Evolutionary conservation across 2,888 invertebrate genomes (phyloP).

Genomic region (Agelastica alni): DNA sequence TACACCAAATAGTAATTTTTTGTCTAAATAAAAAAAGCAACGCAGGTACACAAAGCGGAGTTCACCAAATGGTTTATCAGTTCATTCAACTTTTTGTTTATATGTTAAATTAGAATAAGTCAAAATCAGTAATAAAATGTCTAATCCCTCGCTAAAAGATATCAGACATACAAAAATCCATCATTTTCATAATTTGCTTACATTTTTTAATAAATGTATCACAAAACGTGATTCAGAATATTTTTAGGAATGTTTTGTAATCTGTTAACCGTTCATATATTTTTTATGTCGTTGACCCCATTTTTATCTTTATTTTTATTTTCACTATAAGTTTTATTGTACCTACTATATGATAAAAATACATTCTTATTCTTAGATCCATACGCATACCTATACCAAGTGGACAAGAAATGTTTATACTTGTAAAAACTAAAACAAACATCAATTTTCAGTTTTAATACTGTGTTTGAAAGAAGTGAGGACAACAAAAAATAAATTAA

Average conservation of each 20-base stretch:
- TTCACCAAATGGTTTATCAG: neutral
- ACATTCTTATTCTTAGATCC: slow-evolving; percentile 19
- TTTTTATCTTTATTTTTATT: slow-evolving; percentile 29
- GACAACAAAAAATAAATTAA: neutral
- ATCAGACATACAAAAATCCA: slow-evolving; percentile 3
- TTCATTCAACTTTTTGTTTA: slow-evolving; percentile 1
- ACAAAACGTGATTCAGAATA: slow-evolving; percentile 22
- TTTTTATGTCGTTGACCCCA: slow-evolving; percentile 27
- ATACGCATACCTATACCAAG: slow-evolving; percentile 9
- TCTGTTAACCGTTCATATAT: slow-evolving; percentile 23
- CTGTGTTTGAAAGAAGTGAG: neutral
- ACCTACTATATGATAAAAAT: slow-evolving; percentile 17
- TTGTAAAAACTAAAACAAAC: neutral
- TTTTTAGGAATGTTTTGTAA: slow-evolving; percentile 25
- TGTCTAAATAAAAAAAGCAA: too few species aligned
- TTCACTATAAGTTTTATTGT: slow-evolving; percentile 24
- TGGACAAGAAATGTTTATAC: slow-evolving; percentile 5
- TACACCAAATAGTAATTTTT: too few species aligned
- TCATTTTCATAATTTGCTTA: slow-evolving; percentile 12
- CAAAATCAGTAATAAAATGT: slow-evolving; percentile 5
- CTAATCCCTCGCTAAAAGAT: neutral
- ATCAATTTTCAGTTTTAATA: slow-evolving; percentile 1
- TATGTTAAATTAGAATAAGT: neutral
- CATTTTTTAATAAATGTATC: slow-evolving; percentile 5
- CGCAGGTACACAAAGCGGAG: too few species aligned